Evolutionary conservation across 2,797 vertebrate genomes (phyloP).

Genomic region (Coccyzus lansbergi): DNA sequence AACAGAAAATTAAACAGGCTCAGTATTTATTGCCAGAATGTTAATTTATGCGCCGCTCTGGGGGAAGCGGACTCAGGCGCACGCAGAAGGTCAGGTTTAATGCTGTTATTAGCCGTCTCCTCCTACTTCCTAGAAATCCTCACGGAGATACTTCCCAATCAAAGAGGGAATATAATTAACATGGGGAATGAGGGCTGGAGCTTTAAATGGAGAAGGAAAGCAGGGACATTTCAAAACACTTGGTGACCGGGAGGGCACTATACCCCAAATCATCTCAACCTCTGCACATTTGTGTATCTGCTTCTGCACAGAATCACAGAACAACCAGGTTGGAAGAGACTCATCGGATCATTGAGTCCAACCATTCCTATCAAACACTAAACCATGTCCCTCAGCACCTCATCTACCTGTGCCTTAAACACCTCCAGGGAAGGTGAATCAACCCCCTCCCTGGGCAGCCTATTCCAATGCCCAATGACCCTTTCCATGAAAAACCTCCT

Average conservation of each 20-base stretch:
- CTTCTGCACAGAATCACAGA: no score
- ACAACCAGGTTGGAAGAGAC: no score
- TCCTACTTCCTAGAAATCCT: not conserved
- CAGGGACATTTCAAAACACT: not conserved
- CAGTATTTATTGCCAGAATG: slow-evolving; percentile 53
- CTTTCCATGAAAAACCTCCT: no score
- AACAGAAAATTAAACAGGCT: slow-evolving; percentile 70
- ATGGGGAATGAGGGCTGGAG: not conserved
- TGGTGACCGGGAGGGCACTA: not conserved
- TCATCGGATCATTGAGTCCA: no score
- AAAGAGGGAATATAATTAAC: not conserved
- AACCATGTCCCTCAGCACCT: no score
- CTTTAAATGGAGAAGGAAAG: not conserved
- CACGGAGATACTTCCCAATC: not conserved
- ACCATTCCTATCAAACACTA: no score
- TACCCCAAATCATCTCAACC: not conserved
- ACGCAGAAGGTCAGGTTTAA: slow-evolving; percentile 58
- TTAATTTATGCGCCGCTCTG: slow-evolving; percentile 52
- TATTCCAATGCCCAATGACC: no score
- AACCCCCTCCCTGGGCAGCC: no score
- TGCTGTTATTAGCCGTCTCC: slow-evolving; percentile 17
- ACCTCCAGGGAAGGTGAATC: no score
- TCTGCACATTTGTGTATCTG: not conserved
- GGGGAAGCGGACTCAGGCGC: not conserved
- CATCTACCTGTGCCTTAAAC: no score